Conservation (phyloP, 1,140 invertebrate species). For the Chionoecetes opilio region DNA sequence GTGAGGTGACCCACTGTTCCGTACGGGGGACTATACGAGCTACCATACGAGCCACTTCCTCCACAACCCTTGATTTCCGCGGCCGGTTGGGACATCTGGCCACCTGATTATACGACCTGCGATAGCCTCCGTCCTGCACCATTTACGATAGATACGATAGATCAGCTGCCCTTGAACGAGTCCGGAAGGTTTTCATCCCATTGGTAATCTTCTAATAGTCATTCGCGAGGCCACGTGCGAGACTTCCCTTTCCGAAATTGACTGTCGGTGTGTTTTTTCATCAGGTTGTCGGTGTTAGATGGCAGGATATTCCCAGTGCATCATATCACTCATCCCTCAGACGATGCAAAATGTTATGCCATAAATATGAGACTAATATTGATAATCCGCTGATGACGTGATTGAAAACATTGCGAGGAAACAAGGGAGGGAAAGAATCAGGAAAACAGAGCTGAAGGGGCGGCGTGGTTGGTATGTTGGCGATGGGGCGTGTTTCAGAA, state of each 20-base stretch:
- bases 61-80: not conserved
- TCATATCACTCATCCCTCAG: not conserved
- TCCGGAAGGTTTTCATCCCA: slow-evolving; percentile 36
- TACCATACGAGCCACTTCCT: not conserved
- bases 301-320: not conserved
- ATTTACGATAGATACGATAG: slow-evolving; percentile 37
- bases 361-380: slow-evolving; percentile 59
- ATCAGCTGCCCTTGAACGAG: not conserved
- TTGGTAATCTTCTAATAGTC: slow-evolving; percentile 11
- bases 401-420: slow-evolving; percentile 58
- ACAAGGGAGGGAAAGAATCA: not conserved
- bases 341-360: not conserved
- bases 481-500: not conserved
- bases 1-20: not conserved
- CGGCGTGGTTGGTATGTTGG: not conserved
- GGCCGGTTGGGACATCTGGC: not conserved
- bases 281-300: not conserved
- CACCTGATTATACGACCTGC: slow-evolving; percentile 16
- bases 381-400: slow-evolving; percentile 43
- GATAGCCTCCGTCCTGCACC: not conserved
- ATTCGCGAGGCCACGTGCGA: not conserved
- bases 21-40: not conserved
- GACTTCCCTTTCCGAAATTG: slow-evolving; percentile 9
- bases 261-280: slow-evolving; percentile 32
- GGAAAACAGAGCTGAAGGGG: not conserved